Conservation (phyloP, 2,113 vertebrate genomes). For the Macaca nemestrina region DNA sequence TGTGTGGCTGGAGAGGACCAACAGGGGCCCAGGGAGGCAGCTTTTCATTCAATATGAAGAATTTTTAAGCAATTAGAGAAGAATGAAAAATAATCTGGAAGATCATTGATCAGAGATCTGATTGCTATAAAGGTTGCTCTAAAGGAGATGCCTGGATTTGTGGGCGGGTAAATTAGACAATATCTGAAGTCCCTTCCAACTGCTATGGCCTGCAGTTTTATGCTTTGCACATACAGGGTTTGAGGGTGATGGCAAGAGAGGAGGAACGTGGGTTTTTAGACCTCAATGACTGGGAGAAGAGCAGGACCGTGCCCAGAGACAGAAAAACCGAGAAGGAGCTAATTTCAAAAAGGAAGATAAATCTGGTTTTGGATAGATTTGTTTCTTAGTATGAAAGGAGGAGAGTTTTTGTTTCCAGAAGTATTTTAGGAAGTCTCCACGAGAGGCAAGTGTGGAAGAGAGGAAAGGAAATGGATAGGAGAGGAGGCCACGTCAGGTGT, state of each 20-base stretch:
- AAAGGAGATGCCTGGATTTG: neutral
- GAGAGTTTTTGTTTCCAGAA: neutral
- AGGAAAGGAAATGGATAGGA: neutral
- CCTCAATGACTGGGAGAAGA: too few relatives aligned
- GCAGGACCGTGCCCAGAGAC: neutral
- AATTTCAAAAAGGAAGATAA: neutral
- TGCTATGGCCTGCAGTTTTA: rapidly evolving
- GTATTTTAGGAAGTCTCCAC: neutral
- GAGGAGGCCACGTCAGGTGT: neutral
- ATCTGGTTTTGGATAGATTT: neutral
- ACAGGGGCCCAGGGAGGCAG: neutral
- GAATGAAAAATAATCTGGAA: neutral
- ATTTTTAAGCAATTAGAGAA: neutral
- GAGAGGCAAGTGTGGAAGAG: too few relatives aligned
- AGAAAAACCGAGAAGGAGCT: neutral
- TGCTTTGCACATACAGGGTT: neutral
- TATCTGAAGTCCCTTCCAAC: neutral
- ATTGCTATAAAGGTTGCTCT: neutral
- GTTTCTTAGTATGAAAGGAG: neutral
- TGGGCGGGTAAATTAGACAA: neutral
- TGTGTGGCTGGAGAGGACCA: neutral
- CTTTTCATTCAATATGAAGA: neutral
- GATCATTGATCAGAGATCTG: neutral
- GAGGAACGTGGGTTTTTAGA: neutral
- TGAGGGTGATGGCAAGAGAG: neutral